Percentiles rank a stretch among this genome's conserved stretches.
These are phyloP conservation scores for Brotula barbata DNA, from an alignment of 2,797 vertebrate species.

Conservation along the genomic window DNA sequence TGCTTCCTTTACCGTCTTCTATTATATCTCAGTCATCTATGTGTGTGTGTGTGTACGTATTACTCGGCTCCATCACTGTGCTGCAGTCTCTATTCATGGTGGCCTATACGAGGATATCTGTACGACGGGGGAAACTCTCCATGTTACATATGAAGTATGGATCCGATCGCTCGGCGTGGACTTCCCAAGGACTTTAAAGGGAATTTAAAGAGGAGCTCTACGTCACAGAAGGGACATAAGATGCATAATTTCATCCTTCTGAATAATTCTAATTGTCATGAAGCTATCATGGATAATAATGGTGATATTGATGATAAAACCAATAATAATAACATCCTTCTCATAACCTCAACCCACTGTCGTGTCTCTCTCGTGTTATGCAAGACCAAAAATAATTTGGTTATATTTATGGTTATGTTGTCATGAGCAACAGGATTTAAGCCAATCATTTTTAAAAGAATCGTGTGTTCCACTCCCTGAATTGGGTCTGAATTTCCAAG, in stretches of 20 bases:
- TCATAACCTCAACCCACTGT: constrained; percentile 54
- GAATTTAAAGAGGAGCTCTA: constrained; percentile 21
- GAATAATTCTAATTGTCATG: constrained; percentile 62
- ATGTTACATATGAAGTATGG: constrained; percentile 39
- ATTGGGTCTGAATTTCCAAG: too few species aligned
- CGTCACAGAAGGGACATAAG: constrained; percentile 29
- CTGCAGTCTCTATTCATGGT: constrained; percentile 24
- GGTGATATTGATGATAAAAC: constrained; percentile 60
- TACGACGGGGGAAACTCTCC: too few species aligned
- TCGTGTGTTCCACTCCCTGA: too few species aligned
- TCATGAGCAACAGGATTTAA: not conserved
- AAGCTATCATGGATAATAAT: constrained; percentile 59
- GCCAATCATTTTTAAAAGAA: not conserved
- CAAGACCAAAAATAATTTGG: too few species aligned
- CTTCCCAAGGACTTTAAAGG: constrained; percentile 57
- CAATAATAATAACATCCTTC: constrained; percentile 61
- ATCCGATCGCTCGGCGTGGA: constrained; percentile 53
- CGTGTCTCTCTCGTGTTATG: constrained; percentile 45
- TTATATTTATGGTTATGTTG: not conserved
- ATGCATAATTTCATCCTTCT: constrained; percentile 54
- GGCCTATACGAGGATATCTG: too few species aligned
- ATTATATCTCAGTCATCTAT: constrained; percentile 12
- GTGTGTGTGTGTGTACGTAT: constrained; percentile 21
- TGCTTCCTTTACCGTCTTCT: constrained; percentile 7
- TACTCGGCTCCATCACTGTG: constrained; percentile 39